phyloP scores from a whole-genome alignment of 2,888 invertebrate genomes.

The Agonopterix heracliana region DNA sequence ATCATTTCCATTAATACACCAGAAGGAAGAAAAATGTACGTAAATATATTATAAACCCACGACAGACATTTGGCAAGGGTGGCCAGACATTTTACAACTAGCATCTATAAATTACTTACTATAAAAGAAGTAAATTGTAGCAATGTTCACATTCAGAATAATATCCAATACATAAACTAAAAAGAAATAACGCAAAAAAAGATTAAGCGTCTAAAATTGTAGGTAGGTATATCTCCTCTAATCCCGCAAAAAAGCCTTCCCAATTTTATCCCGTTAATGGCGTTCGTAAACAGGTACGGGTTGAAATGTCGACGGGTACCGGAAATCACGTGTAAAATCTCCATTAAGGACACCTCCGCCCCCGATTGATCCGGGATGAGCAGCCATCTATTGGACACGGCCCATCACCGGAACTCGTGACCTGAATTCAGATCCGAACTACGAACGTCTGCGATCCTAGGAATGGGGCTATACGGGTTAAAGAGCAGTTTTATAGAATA shows the following conservation, averaged over 20 bases:
- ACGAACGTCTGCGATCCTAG: constrained; percentile 25
- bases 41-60: too few species aligned
- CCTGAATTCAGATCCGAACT: constrained; percentile 48
- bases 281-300: constrained; percentile 42
- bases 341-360: constrained; percentile 61
- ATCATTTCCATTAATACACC: too few species aligned
- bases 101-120: too few species aligned
- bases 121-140: too few species aligned
- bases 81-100: too few species aligned
- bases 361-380: constrained; percentile 67
- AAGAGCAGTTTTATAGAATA: neutral
- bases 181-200: too few species aligned
- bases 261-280: constrained; percentile 32
- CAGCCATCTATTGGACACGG: constrained; percentile 63
- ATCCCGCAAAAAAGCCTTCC: constrained; percentile 5
- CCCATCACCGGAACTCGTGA: constrained; percentile 59
- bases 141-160: too few species aligned
- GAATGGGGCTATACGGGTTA: constrained; percentile 2
- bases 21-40: too few species aligned
- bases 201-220: too few species aligned
- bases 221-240: neutral
- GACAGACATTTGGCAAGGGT: too few species aligned
- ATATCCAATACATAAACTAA: too few species aligned
- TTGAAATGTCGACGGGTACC: constrained; percentile 33
- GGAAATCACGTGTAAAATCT: constrained; percentile 74